Conservation (phyloP, 2,113 vertebrate species). For the Muscicapa adusta region DNA sequence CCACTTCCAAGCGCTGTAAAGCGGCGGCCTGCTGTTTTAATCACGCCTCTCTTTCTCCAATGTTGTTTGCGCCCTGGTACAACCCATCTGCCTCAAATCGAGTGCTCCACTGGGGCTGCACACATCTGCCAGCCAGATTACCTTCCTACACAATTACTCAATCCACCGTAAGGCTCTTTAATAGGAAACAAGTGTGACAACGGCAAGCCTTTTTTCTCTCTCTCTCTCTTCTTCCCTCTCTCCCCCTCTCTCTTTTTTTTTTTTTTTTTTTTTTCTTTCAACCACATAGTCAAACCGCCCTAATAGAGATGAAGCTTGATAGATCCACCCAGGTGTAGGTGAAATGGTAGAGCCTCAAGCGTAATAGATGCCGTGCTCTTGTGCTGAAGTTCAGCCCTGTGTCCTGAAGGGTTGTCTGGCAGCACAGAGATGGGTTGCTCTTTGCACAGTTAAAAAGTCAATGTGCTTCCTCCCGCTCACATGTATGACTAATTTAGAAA, state of each 20-base stretch:
- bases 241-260: not conserved
- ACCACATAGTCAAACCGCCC: slow-evolving; percentile 63
- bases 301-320: slow-evolving; percentile 76
- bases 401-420: slow-evolving; percentile 63
- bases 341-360: slow-evolving; percentile 72
- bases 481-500: slow-evolving; percentile 59
- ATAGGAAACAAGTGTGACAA: slow-evolving; percentile 84
- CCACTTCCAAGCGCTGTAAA: slow-evolving; percentile 64
- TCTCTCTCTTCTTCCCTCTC: not conserved
- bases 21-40: slow-evolving; percentile 75
- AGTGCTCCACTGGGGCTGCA: slow-evolving; percentile 76
- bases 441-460: slow-evolving; percentile 62
- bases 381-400: slow-evolving; percentile 65
- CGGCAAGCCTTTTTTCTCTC: slow-evolving; percentile 59
- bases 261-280: slow-evolving; percentile 13
- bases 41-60: slow-evolving; percentile 72
- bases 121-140: slow-evolving; percentile 86
- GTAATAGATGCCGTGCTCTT: slow-evolving; percentile 67
- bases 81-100: slow-evolving; percentile 78
- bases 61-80: slow-evolving; percentile 79
- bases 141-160: slow-evolving; percentile 82
- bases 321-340: slow-evolving; percentile 81
- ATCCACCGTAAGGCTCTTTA: slow-evolving; percentile 78
- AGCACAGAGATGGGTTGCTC: slow-evolving; percentile 58
- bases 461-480: slow-evolving; percentile 35